Percentiles rank a stretch among this genome's conserved stretches.
Conservation (phyloP, 2,888 invertebrate genomes). For the Sympetrum striolatum region DNA sequence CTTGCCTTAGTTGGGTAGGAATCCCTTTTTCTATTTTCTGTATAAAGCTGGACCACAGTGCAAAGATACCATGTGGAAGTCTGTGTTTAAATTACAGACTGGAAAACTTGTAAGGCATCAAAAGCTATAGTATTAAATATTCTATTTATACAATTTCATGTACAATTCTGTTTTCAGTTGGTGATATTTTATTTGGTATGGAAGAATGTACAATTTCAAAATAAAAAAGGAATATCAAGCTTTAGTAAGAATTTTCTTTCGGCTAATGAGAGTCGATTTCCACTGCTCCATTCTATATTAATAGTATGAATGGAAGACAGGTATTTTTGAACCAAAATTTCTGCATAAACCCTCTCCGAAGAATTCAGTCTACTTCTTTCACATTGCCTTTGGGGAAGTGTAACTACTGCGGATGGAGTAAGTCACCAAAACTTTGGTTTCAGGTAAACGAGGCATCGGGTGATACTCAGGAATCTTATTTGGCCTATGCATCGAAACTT, state of each 20-base stretch:
- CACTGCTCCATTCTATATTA: too few relatives aligned
- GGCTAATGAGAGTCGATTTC: not conserved
- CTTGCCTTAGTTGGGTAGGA: constrained; percentile 44
- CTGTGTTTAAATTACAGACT: not conserved
- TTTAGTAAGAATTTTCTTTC: constrained; percentile 4
- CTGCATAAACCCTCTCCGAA: too few relatives aligned
- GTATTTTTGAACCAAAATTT: too few relatives aligned
- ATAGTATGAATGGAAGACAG: too few relatives aligned
- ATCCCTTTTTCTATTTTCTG: constrained; percentile 36
- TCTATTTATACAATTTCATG: constrained; percentile 46
- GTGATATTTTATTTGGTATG: constrained; percentile 45
- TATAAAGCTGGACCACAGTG: constrained; percentile 24
- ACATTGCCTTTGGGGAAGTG: too few relatives aligned
- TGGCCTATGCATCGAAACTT: too few relatives aligned
- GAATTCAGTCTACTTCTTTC: too few relatives aligned
- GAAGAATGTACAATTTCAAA: constrained; percentile 46
- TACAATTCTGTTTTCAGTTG: constrained; percentile 44
- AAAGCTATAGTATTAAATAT: constrained; percentile 43
- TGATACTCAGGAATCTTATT: too few relatives aligned
- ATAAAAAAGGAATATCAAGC: constrained; percentile 44
- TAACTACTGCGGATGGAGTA: too few relatives aligned
- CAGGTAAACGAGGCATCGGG: too few relatives aligned
- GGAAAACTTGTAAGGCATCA: constrained; percentile 44
- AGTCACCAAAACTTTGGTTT: too few relatives aligned
- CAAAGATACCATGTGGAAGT: constrained; percentile 41